phyloP scores from a whole-genome alignment of 1,140 invertebrate species.

The Neodiprion fabricii region DNA sequence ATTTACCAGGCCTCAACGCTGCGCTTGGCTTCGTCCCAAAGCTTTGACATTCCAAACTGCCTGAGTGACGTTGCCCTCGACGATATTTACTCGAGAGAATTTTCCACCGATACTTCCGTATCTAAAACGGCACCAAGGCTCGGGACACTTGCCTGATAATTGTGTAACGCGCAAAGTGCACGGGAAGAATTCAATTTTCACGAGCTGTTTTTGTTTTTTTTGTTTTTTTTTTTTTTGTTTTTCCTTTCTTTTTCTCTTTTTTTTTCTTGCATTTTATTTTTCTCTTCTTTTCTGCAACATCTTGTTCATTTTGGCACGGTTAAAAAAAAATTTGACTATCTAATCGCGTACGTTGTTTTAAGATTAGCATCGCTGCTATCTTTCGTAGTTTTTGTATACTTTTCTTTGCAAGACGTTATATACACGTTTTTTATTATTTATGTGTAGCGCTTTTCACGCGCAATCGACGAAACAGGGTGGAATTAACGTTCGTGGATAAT shows the following conservation, averaged over 20 bases:
- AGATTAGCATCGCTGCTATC: no score
- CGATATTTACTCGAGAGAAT: background rate
- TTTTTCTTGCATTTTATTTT: background rate
- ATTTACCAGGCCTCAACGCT: constrained; percentile 1
- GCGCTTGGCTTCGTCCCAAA: background rate
- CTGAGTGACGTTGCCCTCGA: background rate
- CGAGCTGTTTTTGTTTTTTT: background rate
- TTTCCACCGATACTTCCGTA: background rate
- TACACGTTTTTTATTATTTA: no score
- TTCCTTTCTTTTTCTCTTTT: background rate
- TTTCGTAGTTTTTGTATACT: no score
- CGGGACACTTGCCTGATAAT: background rate
- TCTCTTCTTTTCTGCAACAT: background rate
- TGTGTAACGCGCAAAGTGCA: background rate
- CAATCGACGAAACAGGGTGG: no score
- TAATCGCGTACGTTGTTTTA: no score
- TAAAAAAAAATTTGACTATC: no score
- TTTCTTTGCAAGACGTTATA: no score
- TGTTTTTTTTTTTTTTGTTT: background rate
- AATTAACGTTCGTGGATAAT: no score
- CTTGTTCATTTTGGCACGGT: no score
- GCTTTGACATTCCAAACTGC: background rate
- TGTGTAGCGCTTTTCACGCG: no score
- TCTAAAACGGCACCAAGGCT: background rate
- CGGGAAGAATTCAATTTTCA: background rate